phyloP scores from a whole-genome alignment of 2,113 vertebrate species.

The Prolemur simus region DNA sequence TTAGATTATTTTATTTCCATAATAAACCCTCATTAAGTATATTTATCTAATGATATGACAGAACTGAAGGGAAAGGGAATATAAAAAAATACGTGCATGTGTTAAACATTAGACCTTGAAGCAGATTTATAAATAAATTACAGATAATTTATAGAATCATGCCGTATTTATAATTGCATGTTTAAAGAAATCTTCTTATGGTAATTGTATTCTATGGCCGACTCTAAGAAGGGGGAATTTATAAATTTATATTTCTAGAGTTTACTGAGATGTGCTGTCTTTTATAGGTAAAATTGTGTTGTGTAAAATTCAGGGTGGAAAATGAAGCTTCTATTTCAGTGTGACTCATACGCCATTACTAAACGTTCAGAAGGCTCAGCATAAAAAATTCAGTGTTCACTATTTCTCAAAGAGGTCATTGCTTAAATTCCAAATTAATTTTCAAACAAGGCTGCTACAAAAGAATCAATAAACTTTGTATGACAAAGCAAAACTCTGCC shows the following conservation, averaged over 20 bases:
- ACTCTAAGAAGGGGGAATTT: conserved; percentile 68
- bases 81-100: conserved; percentile 66
- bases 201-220: conserved; percentile 69
- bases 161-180: conserved; percentile 77
- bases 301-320: conserved; percentile 70
- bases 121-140: conserved; percentile 67
- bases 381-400: conserved; percentile 78
- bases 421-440: conserved; percentile 81
- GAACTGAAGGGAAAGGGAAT: conserved; percentile 48
- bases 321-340: conserved; percentile 79
- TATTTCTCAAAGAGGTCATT: conserved; percentile 77
- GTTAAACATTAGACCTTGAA: conserved; percentile 66
- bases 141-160: conserved; percentile 75
- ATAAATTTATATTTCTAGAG: conserved; percentile 74
- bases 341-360: conserved; percentile 68
- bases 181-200: conserved; percentile 75
- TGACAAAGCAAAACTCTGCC: conserved; percentile 71
- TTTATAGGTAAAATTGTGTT: conserved; percentile 79
- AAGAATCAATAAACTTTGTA: conserved; percentile 75
- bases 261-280: conserved; percentile 71
- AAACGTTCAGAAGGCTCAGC: conserved; percentile 70
- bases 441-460: conserved; percentile 75
- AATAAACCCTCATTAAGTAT: conserved; percentile 71
- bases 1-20: conserved; percentile 70
- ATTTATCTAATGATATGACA: conserved; percentile 63